Evolutionary conservation across 2,888 invertebrate species (phyloP).

Genomic region (Aquatica leii): DNA sequence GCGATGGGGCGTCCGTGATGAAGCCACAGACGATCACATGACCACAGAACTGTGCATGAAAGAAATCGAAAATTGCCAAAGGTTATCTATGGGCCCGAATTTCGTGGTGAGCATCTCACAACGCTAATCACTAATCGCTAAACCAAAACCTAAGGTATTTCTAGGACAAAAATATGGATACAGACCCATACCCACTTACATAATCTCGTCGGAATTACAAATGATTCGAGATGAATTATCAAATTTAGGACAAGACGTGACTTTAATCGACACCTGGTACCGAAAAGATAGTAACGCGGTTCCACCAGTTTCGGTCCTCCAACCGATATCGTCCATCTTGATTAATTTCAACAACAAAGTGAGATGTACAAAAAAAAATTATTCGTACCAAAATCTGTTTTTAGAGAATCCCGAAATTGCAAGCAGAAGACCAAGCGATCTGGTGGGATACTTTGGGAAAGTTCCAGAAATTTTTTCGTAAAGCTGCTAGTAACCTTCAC

Average conservation of each 20-base stretch:
- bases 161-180: constrained; percentile 98
- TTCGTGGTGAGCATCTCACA: constrained; percentile 74
- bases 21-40: constrained; percentile 99
- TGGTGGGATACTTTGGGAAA: constrained; percentile 98
- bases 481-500: constrained; percentile 87
- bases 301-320: constrained; percentile 92
- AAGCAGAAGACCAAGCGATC: constrained; percentile 94
- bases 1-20: constrained; percentile 98
- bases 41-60: constrained; percentile 98
- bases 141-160: constrained; percentile 72
- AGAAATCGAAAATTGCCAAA: constrained; percentile 97
- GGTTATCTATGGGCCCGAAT: constrained; percentile 97
- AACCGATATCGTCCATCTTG: constrained; percentile 96
- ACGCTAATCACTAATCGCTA: neutral
- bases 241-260: constrained; percentile 82
- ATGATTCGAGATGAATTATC: constrained; percentile 86
- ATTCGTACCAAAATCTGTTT: constrained; percentile 25
- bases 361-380: constrained; percentile 28
- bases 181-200: constrained; percentile 95
- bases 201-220: constrained; percentile 89
- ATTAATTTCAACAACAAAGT: constrained; percentile 98
- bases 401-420: constrained; percentile 90
- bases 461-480: constrained; percentile 93
- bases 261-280: constrained; percentile 92
- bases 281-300: constrained; percentile 96